Evolutionary conservation across 2,888 invertebrate genomes (phyloP).

Genomic region (Mesoligia furuncula): DNA sequence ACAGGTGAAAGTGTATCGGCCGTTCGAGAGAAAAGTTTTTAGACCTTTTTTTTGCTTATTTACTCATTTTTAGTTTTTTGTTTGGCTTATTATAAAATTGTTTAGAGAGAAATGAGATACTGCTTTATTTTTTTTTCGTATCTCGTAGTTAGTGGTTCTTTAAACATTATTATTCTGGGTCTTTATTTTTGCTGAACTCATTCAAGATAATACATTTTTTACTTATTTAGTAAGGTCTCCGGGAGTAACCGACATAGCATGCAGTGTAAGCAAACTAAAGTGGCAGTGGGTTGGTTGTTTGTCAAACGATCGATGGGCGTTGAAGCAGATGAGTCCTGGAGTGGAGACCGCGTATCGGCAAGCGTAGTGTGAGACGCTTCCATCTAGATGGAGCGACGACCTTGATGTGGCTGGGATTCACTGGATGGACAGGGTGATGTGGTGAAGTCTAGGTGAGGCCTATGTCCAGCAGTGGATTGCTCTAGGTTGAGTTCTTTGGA

Average conservation of each 20-base stretch:
- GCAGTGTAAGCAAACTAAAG: not conserved
- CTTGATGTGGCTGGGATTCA: not conserved
- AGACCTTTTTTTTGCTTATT: conserved; percentile 3
- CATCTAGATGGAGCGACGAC: no score
- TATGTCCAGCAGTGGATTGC: not conserved
- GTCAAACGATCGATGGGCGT: not conserved
- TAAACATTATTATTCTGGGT: not conserved
- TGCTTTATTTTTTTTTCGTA: not conserved
- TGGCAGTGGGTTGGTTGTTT: not conserved
- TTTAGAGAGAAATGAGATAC: conserved; percentile 16
- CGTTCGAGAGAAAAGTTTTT: conserved; percentile 22
- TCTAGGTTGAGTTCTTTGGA: no score
- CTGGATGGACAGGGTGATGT: not conserved
- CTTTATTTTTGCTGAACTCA: not conserved
- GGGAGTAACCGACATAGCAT: not conserved
- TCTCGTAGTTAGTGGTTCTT: not conserved
- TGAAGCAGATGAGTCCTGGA: not conserved
- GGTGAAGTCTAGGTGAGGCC: not conserved
- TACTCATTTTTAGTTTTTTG: not conserved
- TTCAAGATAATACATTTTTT: not conserved
- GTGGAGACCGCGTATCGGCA: not conserved
- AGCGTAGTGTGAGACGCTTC: not conserved
- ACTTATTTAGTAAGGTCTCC: not conserved
- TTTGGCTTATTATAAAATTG: conserved; percentile 34
- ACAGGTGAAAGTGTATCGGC: conserved; percentile 47